Percentiles rank a stretch among this genome's conserved stretches.
Conservation (phyloP, 2,888 invertebrate genomes). For the Charanyca ferruginea region DNA sequence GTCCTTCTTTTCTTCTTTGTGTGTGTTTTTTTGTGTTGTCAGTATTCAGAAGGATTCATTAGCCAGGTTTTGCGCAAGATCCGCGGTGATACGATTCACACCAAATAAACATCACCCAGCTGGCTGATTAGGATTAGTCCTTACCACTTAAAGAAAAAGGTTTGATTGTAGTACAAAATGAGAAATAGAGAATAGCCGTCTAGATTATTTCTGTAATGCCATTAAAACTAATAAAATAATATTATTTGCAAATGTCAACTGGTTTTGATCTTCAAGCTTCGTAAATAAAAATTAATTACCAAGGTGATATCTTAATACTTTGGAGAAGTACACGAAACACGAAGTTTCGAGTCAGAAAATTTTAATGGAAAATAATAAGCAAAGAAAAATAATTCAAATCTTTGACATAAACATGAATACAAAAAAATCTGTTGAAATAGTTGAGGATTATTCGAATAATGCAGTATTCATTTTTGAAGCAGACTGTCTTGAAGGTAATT, state of each 20-base stretch:
- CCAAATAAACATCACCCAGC: not conserved
- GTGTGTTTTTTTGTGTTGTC: too few relatives aligned
- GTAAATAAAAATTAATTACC: conserved; percentile 76
- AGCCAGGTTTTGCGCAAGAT: too few relatives aligned
- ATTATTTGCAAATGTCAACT: conserved; percentile 51
- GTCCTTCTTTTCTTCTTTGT: too few relatives aligned
- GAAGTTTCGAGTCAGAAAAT: conserved; percentile 38
- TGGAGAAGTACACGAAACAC: conserved; percentile 43
- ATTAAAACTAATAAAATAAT: conserved; percentile 25
- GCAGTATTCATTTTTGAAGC: conserved; percentile 72
- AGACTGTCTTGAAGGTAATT: conserved; percentile 68
- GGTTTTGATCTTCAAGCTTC: conserved; percentile 38
- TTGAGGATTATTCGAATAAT: conserved; percentile 64
- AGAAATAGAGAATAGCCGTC: conserved; percentile 43
- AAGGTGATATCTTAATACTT: conserved; percentile 70
- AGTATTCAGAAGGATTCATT: too few relatives aligned
- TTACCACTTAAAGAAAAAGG: conserved; percentile 3
- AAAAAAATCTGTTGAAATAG: conserved; percentile 59
- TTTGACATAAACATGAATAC: conserved; percentile 42
- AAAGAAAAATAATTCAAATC: not conserved
- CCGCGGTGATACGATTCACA: too few relatives aligned
- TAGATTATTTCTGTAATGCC: conserved; percentile 42
- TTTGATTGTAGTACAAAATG: not conserved
- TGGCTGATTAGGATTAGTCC: not conserved
- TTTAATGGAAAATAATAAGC: conserved; percentile 32